Base-by-base conservation (phyloP, 1,140 invertebrate species). In the Bombus picipes region DNA sequence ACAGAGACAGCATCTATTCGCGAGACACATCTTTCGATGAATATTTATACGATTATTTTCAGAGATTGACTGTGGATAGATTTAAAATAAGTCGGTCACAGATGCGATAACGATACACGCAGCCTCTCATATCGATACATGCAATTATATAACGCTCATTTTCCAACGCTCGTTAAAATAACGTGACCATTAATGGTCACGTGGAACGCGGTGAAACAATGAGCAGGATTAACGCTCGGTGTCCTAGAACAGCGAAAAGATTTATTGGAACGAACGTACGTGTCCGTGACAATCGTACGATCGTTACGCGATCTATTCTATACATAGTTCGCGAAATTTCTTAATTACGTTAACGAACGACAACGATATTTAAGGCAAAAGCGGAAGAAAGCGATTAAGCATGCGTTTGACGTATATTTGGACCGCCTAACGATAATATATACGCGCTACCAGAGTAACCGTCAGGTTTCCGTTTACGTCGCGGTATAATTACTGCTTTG, bases 11-110 rank as follows among this genome's bases (percentile, higher is more conserved):
- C 59, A 12, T n/a, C 59, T n/a, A n/a, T 65, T 65, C 62, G 77
- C 77, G 65, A 39, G 65, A 81, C 22, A 32, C 34, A 65, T 77
- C 18, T 47, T 39, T 70, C 77, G 41, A 62, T 41, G 43, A 70
- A 81, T 77, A 83, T 83, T 75, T 39, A 71, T 73, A 62, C 47
- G 70, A 73, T 70, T 12, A 59, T n/a, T 66, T 86, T 81, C 76
- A 12, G 28, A 43, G 25, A 37, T 18, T 2, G 59, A 65, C 57
- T 34, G 43, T 2, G 1, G 59, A 32, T 12, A 32, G 74, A 57
- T 41, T 13, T 22, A 15, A 65, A 37, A n/a, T 66, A 82, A 82
- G 71, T 65, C 32, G 28, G 53, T 32, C 73, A 32, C 47, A 32
- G 39, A 43, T 32, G 28, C 32, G 34, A 77, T 59, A 62, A 79